Percentiles rank a stretch among this genome's conserved stretches.
These are phyloP conservation scores for Rostratula benghalensis DNA, from an alignment of 2,113 vertebrate genomes.

Conservation along the genomic window DNA sequence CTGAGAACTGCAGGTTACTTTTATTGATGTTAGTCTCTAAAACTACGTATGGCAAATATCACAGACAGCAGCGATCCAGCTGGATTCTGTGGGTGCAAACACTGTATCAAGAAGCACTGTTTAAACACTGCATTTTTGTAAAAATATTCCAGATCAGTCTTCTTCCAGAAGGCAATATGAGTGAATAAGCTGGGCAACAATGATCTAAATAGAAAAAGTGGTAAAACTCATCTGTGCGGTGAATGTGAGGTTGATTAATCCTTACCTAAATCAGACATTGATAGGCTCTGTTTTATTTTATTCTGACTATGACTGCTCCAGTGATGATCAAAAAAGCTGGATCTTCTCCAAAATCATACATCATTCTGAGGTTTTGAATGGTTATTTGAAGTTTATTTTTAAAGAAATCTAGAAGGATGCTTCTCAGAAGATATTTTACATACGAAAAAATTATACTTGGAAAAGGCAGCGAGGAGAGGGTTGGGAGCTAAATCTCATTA, in stretches of 20 bases:
- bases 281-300: background rate
- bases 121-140: slow-evolving; percentile 6
- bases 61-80: background rate
- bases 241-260: background rate
- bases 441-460: background rate
- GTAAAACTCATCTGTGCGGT: background rate
- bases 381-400: background rate
- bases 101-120: background rate
- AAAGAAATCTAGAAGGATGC: background rate
- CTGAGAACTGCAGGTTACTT: slow-evolving; percentile 15
- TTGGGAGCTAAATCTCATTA: background rate
- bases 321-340: background rate
- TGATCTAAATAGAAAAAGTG: background rate
- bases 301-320: background rate
- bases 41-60: background rate
- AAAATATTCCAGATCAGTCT: background rate
- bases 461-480: background rate
- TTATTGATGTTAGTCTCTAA: background rate
- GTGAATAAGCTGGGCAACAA: background rate
- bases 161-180: background rate
- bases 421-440: background rate
- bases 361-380: background rate
- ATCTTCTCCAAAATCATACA: background rate
- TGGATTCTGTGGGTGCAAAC: slow-evolving; percentile 1
- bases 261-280: background rate